Evolutionary conservation across 92 coral and sea anemone genomes (phyloP).

Genomic region (Porites divaricata): DNA sequence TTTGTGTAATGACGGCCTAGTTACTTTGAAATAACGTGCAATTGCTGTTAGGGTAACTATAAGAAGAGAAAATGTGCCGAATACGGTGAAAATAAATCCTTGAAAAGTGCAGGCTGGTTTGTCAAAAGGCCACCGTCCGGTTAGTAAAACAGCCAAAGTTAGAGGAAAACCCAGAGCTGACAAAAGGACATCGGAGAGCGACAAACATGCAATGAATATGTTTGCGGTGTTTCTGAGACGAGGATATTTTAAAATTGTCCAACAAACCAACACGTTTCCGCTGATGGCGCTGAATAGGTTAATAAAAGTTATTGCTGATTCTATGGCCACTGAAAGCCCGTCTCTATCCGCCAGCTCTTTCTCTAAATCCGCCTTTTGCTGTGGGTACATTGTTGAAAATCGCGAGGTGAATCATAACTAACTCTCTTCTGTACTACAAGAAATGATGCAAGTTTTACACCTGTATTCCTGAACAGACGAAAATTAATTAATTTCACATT

Average conservation of each 20-base stretch:
- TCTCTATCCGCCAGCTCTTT: background rate
- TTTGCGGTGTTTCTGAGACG: conserved; percentile 7
- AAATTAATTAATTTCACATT: background rate
- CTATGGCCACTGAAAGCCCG: background rate
- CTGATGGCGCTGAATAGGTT: conserved; percentile 13
- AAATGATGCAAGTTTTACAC: background rate
- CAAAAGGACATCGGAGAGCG: conserved; percentile 2
- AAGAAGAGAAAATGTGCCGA: conserved; percentile 6
- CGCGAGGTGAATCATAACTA: background rate
- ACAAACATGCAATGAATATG: conserved; percentile 1
- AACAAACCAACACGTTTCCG: conserved; percentile 15
- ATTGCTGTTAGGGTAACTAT: conserved; percentile 11
- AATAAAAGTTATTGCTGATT: background rate
- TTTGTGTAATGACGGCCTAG: conserved; percentile 2
- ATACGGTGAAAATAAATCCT: conserved; percentile 9
- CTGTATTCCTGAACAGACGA: background rate
- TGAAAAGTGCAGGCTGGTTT: background rate
- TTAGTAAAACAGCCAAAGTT: background rate
- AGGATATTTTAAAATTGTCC: background rate
- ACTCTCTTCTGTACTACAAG: background rate
- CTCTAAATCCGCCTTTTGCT: background rate
- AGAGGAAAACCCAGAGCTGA: background rate
- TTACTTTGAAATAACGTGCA: conserved; percentile 17
- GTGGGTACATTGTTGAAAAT: conserved; percentile 2
- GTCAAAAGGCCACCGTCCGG: conserved; percentile 22